Percentiles rank a stretch among this genome's conserved stretches.
Evolutionary conservation across 2,888 invertebrate species (phyloP).

Genomic region (Leptura quadrifasciata): DNA sequence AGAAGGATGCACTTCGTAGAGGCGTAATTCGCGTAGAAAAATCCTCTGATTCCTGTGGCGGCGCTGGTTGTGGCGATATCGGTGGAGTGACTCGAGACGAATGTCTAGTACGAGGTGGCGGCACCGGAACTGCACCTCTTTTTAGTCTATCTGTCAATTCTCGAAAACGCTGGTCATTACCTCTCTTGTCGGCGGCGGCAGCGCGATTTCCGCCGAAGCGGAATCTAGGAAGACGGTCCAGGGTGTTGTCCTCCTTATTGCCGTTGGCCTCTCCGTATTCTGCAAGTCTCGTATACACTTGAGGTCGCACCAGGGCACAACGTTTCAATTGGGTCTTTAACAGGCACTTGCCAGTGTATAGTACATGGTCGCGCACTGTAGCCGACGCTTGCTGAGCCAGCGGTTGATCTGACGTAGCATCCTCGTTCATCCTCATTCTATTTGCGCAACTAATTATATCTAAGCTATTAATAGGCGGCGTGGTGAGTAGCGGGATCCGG

Average conservation of each 20-base stretch:
- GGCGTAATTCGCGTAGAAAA: constrained; percentile 73
- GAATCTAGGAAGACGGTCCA: constrained; percentile 88
- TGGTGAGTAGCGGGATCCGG: constrained; percentile 71
- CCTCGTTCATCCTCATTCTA: constrained; percentile 72
- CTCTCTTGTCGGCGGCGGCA: constrained; percentile 70
- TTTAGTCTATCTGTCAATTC: constrained; percentile 88
- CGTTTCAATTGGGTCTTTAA: constrained; percentile 70
- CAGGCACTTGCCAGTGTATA: constrained; percentile 68
- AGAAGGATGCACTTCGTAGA: constrained; percentile 90
- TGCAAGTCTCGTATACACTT: constrained; percentile 69
- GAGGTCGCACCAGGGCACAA: constrained; percentile 71
- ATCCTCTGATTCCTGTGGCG: constrained; percentile 54
- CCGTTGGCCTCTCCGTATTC: constrained; percentile 67
- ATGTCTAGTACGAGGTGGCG: constrained; percentile 70
- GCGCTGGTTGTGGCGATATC: constrained; percentile 62
- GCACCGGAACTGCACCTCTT: constrained; percentile 72
- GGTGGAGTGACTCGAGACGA: constrained; percentile 59
- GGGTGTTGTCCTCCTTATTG: constrained; percentile 77
- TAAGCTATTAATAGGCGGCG: constrained; percentile 72
- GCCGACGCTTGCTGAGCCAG: constrained; percentile 67
- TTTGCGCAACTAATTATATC: constrained; percentile 74
- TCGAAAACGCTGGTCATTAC: constrained; percentile 83
- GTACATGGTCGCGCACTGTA: constrained; percentile 70
- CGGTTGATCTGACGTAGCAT: constrained; percentile 69
- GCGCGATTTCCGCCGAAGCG: constrained; percentile 80